Evolutionary conservation across 2,888 invertebrate genomes (phyloP).

Genomic region (Sphaerophoria taeniata): DNA sequence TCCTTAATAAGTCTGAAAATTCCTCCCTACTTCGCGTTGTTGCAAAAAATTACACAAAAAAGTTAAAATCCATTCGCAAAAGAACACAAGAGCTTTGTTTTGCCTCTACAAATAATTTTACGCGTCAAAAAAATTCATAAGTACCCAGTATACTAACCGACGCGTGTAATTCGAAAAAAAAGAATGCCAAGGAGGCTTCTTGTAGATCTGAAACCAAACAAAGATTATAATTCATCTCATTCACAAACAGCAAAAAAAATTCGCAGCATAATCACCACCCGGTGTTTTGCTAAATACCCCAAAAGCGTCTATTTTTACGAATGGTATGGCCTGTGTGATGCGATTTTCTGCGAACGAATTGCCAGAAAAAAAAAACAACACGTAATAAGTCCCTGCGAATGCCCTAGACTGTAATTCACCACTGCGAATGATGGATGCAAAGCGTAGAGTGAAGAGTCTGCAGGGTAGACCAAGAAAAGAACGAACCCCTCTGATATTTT

Average conservation of each 20-base stretch:
- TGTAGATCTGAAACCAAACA: slow-evolving; percentile 16
- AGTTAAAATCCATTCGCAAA: too few species aligned
- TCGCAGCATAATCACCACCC: slow-evolving; percentile 57
- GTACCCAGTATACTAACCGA: too few species aligned
- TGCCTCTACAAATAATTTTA: neutral
- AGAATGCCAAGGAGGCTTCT: slow-evolving; percentile 15
- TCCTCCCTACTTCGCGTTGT: too few species aligned
- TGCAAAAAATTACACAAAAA: too few species aligned
- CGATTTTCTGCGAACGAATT: neutral
- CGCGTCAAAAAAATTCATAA: slow-evolving; percentile 14
- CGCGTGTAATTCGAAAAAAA: neutral
- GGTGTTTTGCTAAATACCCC: slow-evolving; percentile 49
- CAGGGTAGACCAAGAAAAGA: slow-evolving; percentile 10
- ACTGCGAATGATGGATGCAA: neutral
- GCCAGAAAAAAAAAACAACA: neutral
- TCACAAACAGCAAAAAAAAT: slow-evolving; percentile 35
- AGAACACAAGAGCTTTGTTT: too few species aligned
- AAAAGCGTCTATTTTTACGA: slow-evolving; percentile 32
- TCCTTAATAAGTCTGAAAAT: too few species aligned
- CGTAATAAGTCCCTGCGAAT: neutral
- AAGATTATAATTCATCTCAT: slow-evolving; percentile 38
- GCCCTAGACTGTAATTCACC: slow-evolving; percentile 22
- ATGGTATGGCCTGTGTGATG: neutral
- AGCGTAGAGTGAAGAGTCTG: too few species aligned
- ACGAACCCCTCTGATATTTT: slow-evolving; percentile 45